Conservation (phyloP, 2,797 vertebrate genomes). For the Carduelis carduelis region DNA sequence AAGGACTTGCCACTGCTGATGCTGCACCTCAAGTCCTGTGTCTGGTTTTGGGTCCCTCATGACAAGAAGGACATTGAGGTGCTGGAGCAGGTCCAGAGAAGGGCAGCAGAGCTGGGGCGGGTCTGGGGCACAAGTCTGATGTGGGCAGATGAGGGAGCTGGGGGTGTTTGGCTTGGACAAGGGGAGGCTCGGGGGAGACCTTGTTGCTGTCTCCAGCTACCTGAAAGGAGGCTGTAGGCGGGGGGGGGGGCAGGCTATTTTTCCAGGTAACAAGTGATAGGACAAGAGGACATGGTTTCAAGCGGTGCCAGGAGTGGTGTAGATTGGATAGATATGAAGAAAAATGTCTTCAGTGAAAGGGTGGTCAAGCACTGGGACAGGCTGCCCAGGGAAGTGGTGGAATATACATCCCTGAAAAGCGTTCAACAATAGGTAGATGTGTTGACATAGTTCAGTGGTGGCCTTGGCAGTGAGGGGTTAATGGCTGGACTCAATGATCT, state of each 20-base stretch:
- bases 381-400: background rate
- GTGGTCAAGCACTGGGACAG: background rate
- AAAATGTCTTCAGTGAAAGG: background rate
- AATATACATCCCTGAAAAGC: background rate
- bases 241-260: accelerated
- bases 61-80: accelerated
- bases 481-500: background rate
- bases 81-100: accelerated
- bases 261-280: background rate
- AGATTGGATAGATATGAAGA: background rate
- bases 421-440: background rate
- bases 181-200: background rate
- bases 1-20: background rate
- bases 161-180: background rate
- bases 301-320: background rate
- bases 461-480: background rate
- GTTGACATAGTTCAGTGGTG: background rate
- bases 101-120: background rate
- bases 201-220: accelerated
- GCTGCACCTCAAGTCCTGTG: background rate
- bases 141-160: background rate
- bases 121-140: background rate
- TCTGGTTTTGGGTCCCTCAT: accelerated
- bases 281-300: background rate
- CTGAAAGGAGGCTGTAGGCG: background rate